A percentile compares a stretch with the other conserved stretches of the same genome.
phyloP scores from a whole-genome alignment of 1,140 invertebrate species.

The Zaprionus nigranus region DNA sequence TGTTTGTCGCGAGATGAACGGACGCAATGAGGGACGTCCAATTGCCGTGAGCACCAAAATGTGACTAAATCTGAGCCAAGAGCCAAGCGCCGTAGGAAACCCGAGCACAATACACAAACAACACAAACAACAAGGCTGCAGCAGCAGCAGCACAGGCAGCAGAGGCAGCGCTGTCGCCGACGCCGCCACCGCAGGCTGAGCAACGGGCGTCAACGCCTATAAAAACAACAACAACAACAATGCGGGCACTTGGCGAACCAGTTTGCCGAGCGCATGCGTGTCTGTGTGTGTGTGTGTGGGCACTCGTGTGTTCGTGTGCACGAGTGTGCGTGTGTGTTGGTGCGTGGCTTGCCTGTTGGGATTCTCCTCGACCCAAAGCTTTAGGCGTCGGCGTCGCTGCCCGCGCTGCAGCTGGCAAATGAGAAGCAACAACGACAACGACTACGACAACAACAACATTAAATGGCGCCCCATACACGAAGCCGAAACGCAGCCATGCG shows the following conservation, averaged over 20 bases:
- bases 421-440: conserved; percentile 59
- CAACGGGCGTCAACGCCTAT: conserved; percentile 62
- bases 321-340: conserved; percentile 26
- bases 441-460: conserved; percentile 39
- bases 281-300: conserved; percentile 23
- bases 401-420: conserved; percentile 58
- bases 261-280: conserved; percentile 57
- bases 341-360: conserved; percentile 66
- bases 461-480: conserved; percentile 70
- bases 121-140: conserved; percentile 11
- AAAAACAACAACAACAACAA: conserved; percentile 40
- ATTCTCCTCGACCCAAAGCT: conserved; percentile 56
- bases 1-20: conserved; percentile 17
- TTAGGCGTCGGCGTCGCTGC: conserved; percentile 43
- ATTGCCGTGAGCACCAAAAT: conserved; percentile 80
- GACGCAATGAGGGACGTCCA: conserved; percentile 63
- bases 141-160: conserved; percentile 7
- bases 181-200: conserved; percentile 29
- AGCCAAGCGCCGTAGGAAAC: conserved; percentile 66
- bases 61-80: conserved; percentile 78
- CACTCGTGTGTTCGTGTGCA: conserved; percentile 26
- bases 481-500: conserved; percentile 49
- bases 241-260: conserved; percentile 70
- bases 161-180: conserved; percentile 16
- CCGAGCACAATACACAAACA: conserved; percentile 20